A percentile compares a stretch with the other conserved stretches of the same genome.
Evolutionary conservation across 2,113 vertebrate genomes (phyloP).

Genomic region (Taurulus bubalis): DNA sequence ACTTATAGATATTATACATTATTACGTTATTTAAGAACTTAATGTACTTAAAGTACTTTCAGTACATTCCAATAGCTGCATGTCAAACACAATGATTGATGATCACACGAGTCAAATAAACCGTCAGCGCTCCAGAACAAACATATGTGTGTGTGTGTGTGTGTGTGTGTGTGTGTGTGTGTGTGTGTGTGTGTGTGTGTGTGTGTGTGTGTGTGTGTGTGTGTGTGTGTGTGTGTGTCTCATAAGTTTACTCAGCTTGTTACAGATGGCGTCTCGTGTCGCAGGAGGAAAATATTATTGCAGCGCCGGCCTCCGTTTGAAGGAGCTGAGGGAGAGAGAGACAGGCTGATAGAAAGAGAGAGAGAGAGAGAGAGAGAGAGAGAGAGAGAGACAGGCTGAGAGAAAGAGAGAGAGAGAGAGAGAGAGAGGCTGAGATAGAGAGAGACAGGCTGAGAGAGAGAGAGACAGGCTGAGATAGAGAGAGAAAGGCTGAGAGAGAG

Average conservation of each 20-base stretch:
- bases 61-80: not conserved
- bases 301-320: constrained; percentile 77
- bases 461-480: no score
- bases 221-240: not conserved
- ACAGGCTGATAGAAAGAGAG: no score
- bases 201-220: not conserved
- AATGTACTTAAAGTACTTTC: not conserved
- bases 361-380: no score
- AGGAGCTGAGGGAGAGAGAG: constrained; percentile 32
- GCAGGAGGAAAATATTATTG: constrained; percentile 82
- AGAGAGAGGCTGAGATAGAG: no score
- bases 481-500: no score
- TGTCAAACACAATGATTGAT: constrained; percentile 53
- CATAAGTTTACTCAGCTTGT: constrained; percentile 85
- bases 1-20: no score
- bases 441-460: no score
- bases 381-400: no score
- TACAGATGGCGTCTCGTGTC: constrained; percentile 80
- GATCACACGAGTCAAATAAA: constrained; percentile 62
- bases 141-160: constrained; percentile 13
- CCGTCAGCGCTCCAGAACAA: constrained; percentile 40
- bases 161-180: not conserved
- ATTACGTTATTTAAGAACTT: no score
- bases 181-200: no score
- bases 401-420: no score